phyloP scores from a whole-genome alignment of 2,888 invertebrate genomes.

The Caenorhabditis sp. region DNA sequence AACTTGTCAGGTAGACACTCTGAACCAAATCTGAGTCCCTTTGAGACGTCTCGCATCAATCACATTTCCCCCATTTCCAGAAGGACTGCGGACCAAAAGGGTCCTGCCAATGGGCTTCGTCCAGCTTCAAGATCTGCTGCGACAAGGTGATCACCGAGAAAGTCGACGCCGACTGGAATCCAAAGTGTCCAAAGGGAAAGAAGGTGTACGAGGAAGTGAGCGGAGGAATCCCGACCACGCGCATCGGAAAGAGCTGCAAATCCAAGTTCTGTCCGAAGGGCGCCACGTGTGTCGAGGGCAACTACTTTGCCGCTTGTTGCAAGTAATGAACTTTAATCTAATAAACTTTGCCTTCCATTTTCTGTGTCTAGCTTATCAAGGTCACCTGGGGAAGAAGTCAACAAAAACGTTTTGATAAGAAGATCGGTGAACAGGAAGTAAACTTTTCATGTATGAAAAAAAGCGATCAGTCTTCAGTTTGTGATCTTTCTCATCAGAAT shows the following conservation, averaged over 20 bases:
- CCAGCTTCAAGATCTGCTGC: conserved; percentile 26
- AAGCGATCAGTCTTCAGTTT: too few relatives aligned
- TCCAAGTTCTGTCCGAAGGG: conserved; percentile 58
- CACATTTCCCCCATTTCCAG: conserved; percentile 8
- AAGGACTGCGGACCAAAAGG: conserved; percentile 38
- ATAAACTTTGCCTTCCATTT: neutral
- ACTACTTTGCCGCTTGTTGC: conserved; percentile 61
- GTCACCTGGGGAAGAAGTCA: too few relatives aligned
- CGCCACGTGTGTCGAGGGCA: conserved; percentile 51
- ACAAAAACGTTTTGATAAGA: too few relatives aligned
- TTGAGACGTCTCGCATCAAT: too few relatives aligned
- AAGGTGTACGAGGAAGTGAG: conserved; percentile 33
- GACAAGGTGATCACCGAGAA: conserved; percentile 34
- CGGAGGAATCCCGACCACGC: conserved; percentile 38
- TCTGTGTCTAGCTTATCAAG: neutral
- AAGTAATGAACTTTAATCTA: conserved; percentile 17
- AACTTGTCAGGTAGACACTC: too few relatives aligned
- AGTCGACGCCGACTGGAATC: conserved; percentile 45
- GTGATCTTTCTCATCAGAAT: too few relatives aligned
- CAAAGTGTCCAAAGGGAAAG: conserved; percentile 55
- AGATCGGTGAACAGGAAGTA: too few relatives aligned
- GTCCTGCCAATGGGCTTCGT: neutral
- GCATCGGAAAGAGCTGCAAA: conserved; percentile 57
- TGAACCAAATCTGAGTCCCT: too few relatives aligned
- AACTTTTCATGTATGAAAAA: too few relatives aligned